Base-by-base conservation (phyloP, 2,797 vertebrate genomes). In the Chiropotes sagulatus region DNA sequence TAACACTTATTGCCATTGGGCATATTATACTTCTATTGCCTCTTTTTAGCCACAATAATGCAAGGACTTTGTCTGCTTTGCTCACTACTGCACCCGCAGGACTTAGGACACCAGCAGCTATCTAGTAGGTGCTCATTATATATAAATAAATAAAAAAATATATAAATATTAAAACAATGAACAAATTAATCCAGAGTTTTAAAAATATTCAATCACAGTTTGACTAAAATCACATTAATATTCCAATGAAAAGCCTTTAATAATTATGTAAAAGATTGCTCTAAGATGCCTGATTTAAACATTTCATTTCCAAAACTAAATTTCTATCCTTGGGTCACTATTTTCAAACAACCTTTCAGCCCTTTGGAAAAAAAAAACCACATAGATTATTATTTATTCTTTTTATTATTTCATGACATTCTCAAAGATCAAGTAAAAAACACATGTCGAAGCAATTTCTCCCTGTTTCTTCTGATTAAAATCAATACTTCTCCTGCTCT, bases 401-500 rank as follows among this genome's bases (percentile, higher is more conserved):
- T 96, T 96, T 95, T 88, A 97, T 93, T 97, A 94, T 91, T 97
- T 93, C 82, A 96, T 95, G 89, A 88, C 85, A 96, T 95, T 97
- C 92, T 97, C 92, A 95, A 96, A 97, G 84, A 97, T 95, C 41
- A 83, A 97, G 92, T 80, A 58, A 97, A 95, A 97, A 97, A 95
- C 92, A 97, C 89, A 94, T 95, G 95, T 97, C 83, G 90, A 92
- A 98, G 88, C 93, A 97, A 97, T 98, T 94, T 89, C 79, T 95
- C 95, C 81, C 89, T 90, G 84, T 95, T 97, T 92, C 90, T 97
- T 96, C 94, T 98, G 97, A 98, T 98, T 97, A 97, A 98, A 98
- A 98, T 98, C 97, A 96, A 97, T 98, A 97, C 78, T 97, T 96
- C 93, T 84, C 52, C 87, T 94, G 96, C 85, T 97, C 90, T 96